Conservation (phyloP, 2,888 invertebrate species). For the Drosophila stalkeri region DNA sequence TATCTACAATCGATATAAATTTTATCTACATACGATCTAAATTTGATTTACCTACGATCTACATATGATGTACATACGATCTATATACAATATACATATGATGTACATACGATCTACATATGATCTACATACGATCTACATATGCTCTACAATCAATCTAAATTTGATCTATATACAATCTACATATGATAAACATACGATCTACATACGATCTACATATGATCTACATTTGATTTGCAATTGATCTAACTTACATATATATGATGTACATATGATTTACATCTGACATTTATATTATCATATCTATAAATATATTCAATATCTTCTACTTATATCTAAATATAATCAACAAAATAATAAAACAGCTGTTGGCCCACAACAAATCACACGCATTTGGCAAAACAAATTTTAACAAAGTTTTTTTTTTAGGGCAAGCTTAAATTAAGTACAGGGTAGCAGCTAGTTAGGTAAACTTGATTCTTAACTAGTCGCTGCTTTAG, state of each 20-base stretch:
- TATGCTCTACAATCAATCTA: neutral
- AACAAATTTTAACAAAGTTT: neutral
- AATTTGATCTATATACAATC: neutral
- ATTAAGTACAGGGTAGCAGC: constrained; percentile 1
- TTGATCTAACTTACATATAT: neutral
- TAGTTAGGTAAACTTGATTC: neutral
- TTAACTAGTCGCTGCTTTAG: constrained; percentile 5
- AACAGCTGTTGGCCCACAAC: neutral
- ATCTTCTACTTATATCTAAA: neutral
- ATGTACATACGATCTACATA: neutral
- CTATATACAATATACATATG: neutral
- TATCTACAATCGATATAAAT: too few relatives aligned
- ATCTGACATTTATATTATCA: too few relatives aligned
- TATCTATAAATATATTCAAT: too few relatives aligned
- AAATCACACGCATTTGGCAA: neutral
- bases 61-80: neutral
- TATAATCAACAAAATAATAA: neutral
- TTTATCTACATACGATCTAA: neutral
- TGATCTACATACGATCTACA: neutral
- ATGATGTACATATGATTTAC: neutral
- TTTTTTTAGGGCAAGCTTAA: too few relatives aligned
- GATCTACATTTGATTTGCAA: neutral
- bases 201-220: neutral
- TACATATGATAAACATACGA: neutral
- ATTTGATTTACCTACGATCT: neutral